Evolutionary conservation across 2,797 vertebrate genomes (phyloP), one percentile per base, ranked within the genome.

Genomic region (Propithecus deckenii): DNA sequence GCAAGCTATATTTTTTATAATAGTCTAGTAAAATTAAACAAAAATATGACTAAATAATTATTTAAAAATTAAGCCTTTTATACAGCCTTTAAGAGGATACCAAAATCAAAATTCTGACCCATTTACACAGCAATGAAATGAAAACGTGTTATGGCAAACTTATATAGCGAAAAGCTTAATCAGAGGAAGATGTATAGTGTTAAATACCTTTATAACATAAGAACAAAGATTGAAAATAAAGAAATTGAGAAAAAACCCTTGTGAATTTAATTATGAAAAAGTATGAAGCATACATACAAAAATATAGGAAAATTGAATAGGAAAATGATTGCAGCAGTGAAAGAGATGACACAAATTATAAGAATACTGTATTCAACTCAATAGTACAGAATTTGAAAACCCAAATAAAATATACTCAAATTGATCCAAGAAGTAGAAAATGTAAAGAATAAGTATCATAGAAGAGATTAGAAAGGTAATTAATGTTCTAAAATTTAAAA

Each of bases 191-290:
- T 67, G 8, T 32, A 32, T 18, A 86, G 23, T 41, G 25, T 61
- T 30, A 65, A 72, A 55, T 61, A 35, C 12, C 38, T 84, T 84
- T 28, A 83, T 78, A 61, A 83, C 10, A 76, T 43, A 65, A 93
- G 69, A 46, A 65, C 57, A 75, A 76, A 50, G 43, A 18, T 13
- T 52, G 2, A 63, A 43, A 57, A 89, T 75, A 38, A 63, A 78
- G 30, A 65, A 41, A 78, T 18, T 43, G 15, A 50, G 93, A 22
- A 83, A 86, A 89, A 74, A 75, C 0, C 5, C 20, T 23, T 69
- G 12, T 32, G 74, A 87, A 14, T 63, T 91, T 90, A 81, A n/a
- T 80, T 93, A 78, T 41, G 17, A 87, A 95, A 81, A 89, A 55
- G n/a, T 43, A 35, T 80, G 35, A 89, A 30, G 30, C 32, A n/a